These are phyloP conservation scores for Geococcyx californianus DNA, from an alignment of 2,113 vertebrate genomes.

Conservation along the genomic window DNA sequence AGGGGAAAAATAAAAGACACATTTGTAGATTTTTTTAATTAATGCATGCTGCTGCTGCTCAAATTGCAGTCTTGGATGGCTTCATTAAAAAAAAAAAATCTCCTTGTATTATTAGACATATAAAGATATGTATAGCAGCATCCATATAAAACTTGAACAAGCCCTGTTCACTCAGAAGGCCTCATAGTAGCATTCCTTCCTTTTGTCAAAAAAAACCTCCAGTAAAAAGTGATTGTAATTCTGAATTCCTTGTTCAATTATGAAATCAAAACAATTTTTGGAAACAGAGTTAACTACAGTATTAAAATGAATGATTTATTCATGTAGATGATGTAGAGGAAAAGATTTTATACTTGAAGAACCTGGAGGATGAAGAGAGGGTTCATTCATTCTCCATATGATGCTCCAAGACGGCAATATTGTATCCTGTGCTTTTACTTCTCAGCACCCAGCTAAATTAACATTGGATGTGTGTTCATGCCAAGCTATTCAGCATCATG, in stretches of 20 bases:
- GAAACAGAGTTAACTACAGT: neutral
- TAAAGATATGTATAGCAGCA: neutral
- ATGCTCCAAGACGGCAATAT: neutral
- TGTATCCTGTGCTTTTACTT: neutral
- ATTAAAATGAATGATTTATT: neutral
- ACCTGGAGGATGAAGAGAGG: neutral
- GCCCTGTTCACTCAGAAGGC: neutral
- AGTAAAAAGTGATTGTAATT: neutral
- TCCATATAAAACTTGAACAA: neutral
- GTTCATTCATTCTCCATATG: neutral
- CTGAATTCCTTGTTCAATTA: neutral
- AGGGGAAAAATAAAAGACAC: accelerated
- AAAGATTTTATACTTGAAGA: no score
- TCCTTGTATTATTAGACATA: neutral
- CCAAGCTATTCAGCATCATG: neutral
- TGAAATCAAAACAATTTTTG: neutral
- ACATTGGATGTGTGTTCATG: neutral
- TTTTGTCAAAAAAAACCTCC: neutral
- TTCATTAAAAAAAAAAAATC: neutral
- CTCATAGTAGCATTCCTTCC: neutral
- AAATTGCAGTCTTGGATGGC: neutral
- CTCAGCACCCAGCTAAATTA: neutral
- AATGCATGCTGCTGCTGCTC: neutral
- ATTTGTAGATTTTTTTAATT: neutral
- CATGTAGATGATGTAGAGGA: no score